Base-by-base conservation (phyloP, 2,113 vertebrate genomes). In the Sciurus niger region DNA sequence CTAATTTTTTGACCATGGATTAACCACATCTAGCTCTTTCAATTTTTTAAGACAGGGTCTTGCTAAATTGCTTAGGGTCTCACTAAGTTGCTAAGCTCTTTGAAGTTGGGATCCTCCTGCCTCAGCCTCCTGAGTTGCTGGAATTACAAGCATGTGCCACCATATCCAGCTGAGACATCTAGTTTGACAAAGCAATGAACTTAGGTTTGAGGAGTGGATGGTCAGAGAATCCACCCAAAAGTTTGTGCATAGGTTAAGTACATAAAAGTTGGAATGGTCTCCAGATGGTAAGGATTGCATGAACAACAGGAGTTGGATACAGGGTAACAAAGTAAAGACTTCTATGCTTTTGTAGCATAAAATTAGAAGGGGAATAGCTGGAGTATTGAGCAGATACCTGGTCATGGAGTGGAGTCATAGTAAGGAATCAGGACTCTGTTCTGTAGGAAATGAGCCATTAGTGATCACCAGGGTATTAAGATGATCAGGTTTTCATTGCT, bases 121-220 rank as follows among this genome's bases (percentile, higher is more conserved):
- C 6, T 58, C 20, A 58, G 20, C 20, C 55, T 58, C 55, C 55
- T 7, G 20, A 58, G 55, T 58, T 58, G 55, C 55, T 58, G 7
- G 20, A 58, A 58, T 58, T 58, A 58, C 55, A 22, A 20, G 55
- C 20, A 22, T 58, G 20, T 58, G 55, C 20, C 20, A 58, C 20
- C 20, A 22, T 58, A 20, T 20, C 55, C 55, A 58, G 20, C 6
- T 58, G 55, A n/a, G 24, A 5, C 28, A 95, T 13, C 4, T 78
- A 43, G 5, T 32, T 70, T 95, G 72, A 92, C 28, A 79, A 83
- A 91, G 63, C 43, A 58, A 96, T 87, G 25, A 86, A 92, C 37
- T 74, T 86, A 91, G 22, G 37, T 72, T 37, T 83, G 51, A 46
- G 70, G 40, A 90, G 20, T 20, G 55, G 7, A 58, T 84, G 43